These are phyloP conservation scores for Delichon dasypus DNA, from an alignment of 2,797 vertebrate genomes.

Conservation along the genomic window DNA sequence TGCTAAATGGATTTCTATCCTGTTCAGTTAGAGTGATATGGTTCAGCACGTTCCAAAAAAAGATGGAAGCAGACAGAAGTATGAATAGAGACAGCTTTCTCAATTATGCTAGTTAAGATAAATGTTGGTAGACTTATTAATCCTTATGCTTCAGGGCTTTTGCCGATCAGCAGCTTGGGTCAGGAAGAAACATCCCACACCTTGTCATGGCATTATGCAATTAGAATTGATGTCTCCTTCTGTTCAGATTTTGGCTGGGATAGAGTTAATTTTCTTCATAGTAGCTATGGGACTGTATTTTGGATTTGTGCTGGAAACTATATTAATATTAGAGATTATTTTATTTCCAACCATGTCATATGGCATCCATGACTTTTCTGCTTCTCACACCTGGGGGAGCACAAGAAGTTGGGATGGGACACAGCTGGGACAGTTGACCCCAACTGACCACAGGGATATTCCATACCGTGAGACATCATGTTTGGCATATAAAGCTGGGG, in stretches of 20 bases:
- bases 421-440: too few species aligned
- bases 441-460: not conserved
- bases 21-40: slow-evolving; percentile 52
- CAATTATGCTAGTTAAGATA: slow-evolving; percentile 63
- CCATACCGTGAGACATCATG: not conserved
- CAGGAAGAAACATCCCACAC: slow-evolving; percentile 41
- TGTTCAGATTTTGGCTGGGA: not conserved
- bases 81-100: slow-evolving; percentile 57
- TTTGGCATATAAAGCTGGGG: not conserved
- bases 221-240: slow-evolving; percentile 34
- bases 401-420: not conserved
- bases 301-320: not conserved
- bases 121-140: slow-evolving; percentile 50
- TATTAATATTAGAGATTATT: not conserved
- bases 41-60: slow-evolving; percentile 42
- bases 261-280: not conserved
- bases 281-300: not conserved
- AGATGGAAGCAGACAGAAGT: slow-evolving; percentile 57
- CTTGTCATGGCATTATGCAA: slow-evolving; percentile 3
- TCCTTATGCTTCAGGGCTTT: slow-evolving; percentile 59
- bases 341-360: not conserved
- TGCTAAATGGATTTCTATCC: slow-evolving; percentile 59
- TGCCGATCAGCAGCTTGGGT: slow-evolving; percentile 16
- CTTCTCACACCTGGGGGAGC: not conserved
- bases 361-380: not conserved